These are phyloP conservation scores for Rapana venosa DNA, from an alignment of 2,888 invertebrate genomes.

Conservation along the genomic window DNA sequence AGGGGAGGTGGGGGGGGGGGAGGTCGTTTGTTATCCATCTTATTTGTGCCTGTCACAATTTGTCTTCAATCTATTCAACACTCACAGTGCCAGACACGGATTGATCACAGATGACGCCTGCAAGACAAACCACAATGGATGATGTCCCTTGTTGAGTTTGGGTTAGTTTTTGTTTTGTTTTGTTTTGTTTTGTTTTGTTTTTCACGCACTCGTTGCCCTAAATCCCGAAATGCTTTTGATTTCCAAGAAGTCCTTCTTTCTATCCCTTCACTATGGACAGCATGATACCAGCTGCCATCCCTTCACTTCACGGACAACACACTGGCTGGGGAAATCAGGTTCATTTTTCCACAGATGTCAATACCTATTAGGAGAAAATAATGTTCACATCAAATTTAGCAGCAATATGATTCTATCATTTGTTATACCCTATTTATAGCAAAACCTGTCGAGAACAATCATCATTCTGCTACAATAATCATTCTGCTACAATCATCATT, in stretches of 20 bases:
- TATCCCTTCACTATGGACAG: not conserved
- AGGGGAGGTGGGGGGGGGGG: not conserved
- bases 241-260: constrained; percentile 32
- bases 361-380: no score
- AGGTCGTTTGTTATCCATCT: constrained; percentile 48
- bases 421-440: no score
- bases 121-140: not conserved
- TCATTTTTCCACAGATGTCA: no score
- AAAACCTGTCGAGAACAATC: no score
- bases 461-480: no score
- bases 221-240: constrained; percentile 33
- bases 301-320: not conserved
- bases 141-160: constrained; percentile 22
- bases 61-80: constrained; percentile 47
- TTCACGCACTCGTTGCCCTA: not conserved
- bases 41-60: constrained; percentile 47
- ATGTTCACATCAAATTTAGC: no score
- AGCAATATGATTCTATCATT: no score
- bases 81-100: constrained; percentile 33
- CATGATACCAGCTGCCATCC: constrained; percentile 22
- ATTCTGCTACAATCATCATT: no score
- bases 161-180: not conserved
- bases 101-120: constrained; percentile 47
- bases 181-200: not conserved
- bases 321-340: constrained; percentile 23